Conservation (phyloP, 1,140 invertebrate species). For the Ladona fulva region DNA sequence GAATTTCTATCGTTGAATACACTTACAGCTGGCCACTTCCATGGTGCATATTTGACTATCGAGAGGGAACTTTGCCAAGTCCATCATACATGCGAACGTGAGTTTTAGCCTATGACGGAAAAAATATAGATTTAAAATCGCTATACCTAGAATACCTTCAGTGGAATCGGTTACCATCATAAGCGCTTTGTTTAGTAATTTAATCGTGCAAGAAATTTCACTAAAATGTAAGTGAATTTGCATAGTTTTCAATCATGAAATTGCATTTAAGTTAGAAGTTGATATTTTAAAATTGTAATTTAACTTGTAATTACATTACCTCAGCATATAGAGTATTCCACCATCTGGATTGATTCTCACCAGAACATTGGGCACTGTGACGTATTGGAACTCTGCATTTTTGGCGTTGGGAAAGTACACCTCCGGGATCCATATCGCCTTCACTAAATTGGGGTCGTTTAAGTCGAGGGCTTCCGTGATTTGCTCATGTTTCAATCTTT, state of each 20-base stretch:
- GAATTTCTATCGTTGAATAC: neutral
- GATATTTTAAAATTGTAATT: no score
- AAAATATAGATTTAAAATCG: no score
- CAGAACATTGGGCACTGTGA: slow-evolving; percentile 57
- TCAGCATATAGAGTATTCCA: slow-evolving; percentile 52
- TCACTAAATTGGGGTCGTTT: slow-evolving; percentile 47
- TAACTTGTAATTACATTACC: no score
- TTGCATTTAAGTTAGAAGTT: no score
- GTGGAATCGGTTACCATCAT: no score
- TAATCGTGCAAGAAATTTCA: no score
- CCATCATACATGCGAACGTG: slow-evolving; percentile 54
- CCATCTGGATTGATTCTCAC: slow-evolving; percentile 53
- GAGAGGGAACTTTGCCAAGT: slow-evolving; percentile 49
- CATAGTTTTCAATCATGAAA: no score
- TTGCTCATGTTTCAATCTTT: slow-evolving; percentile 40
- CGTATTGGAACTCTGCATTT: slow-evolving; percentile 53
- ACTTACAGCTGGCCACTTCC: slow-evolving; percentile 50
- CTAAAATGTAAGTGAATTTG: no score
- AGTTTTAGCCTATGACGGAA: slow-evolving; percentile 44
- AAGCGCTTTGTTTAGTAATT: no score
- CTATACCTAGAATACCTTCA: no score
- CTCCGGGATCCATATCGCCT: slow-evolving; percentile 57
- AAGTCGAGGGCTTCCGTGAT: slow-evolving; percentile 44
- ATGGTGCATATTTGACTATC: slow-evolving; percentile 49
- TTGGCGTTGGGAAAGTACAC: slow-evolving; percentile 61